Conservation (phyloP, 1,140 invertebrate species). For the Dryas iulia region DNA sequence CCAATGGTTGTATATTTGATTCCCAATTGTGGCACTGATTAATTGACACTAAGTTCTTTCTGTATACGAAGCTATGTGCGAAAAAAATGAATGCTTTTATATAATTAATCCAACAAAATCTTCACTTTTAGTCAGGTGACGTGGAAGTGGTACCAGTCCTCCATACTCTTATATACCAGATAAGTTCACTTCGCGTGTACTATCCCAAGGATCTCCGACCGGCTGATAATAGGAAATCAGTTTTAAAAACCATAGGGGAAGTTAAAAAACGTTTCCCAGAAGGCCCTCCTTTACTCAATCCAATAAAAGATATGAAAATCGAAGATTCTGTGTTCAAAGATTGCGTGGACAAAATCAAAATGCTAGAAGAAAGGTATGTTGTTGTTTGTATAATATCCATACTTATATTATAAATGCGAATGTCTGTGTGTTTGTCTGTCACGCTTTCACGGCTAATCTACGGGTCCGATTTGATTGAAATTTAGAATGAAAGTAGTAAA, state of each 20-base stretch:
- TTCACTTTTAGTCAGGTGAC: slow-evolving; percentile 84
- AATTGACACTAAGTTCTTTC: no score
- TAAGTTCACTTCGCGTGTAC: slow-evolving; percentile 95
- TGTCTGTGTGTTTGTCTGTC: no score
- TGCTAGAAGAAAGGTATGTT: slow-evolving; percentile 87
- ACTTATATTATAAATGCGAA: no score
- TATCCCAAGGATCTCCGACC: slow-evolving; percentile 94
- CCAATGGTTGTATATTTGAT: no score
- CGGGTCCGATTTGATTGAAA: no score
- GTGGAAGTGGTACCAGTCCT: slow-evolving; percentile 94
- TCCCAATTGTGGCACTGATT: no score
- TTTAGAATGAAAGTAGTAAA: no score
- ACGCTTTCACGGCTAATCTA: no score
- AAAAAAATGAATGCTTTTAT: no score
- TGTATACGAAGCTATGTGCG: no score
- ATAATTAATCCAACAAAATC: neutral
- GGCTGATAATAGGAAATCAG: slow-evolving; percentile 89
- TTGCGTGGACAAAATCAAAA: slow-evolving; percentile 90
- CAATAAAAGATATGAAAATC: slow-evolving; percentile 98
- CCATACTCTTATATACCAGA: slow-evolving; percentile 90
- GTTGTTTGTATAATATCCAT: neutral
- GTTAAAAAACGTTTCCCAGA: slow-evolving; percentile 94
- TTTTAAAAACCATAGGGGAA: slow-evolving; percentile 94
- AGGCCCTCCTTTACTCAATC: slow-evolving; percentile 94
- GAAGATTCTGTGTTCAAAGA: slow-evolving; percentile 90